Percentiles rank a stretch among this genome's conserved stretches.
Evolutionary conservation across 2,888 invertebrate genomes (phyloP).

Genomic region (Macrophya alboannulata): DNA sequence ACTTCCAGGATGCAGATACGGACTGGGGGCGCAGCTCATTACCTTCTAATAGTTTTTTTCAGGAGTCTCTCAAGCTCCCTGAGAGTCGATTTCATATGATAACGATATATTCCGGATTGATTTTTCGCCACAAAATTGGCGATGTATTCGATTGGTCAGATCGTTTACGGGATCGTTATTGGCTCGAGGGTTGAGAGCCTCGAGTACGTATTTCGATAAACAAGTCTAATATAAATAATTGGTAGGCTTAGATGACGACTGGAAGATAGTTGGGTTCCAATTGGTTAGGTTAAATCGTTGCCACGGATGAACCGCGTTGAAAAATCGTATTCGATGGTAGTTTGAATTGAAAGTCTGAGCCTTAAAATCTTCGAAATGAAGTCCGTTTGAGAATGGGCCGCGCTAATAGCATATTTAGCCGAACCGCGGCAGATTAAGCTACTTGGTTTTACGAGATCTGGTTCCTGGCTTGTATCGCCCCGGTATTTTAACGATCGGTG

Average conservation of each 20-base stretch:
- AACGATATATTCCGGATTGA: background rate
- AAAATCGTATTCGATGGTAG: constrained; percentile 34
- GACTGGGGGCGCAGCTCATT: constrained; percentile 71
- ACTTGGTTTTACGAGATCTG: constrained; percentile 57
- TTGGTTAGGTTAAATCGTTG: constrained; percentile 36
- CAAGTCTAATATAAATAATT: background rate
- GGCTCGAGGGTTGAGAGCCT: background rate
- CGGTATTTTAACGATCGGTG: constrained; percentile 77
- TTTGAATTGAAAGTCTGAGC: constrained; percentile 49
- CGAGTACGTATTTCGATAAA: background rate
- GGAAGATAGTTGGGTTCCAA: constrained; percentile 36
- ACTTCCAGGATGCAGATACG: constrained; percentile 70
- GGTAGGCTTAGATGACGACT: background rate
- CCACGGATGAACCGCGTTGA: constrained; percentile 34
- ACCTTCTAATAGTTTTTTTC: constrained; percentile 74
- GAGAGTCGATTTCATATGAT: constrained; percentile 11
- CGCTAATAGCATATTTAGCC: constrained; percentile 57
- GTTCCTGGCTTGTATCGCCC: constrained; percentile 69
- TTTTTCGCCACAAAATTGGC: background rate
- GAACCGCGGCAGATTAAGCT: constrained; percentile 54
- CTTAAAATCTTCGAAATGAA: constrained; percentile 48
- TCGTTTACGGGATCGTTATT: background rate
- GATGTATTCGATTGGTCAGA: background rate
- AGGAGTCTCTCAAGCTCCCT: constrained; percentile 56
- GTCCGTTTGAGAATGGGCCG: constrained; percentile 31